Evolutionary conservation across 2,888 invertebrate genomes (phyloP).

Genomic region (Notocelia uddmanniana): DNA sequence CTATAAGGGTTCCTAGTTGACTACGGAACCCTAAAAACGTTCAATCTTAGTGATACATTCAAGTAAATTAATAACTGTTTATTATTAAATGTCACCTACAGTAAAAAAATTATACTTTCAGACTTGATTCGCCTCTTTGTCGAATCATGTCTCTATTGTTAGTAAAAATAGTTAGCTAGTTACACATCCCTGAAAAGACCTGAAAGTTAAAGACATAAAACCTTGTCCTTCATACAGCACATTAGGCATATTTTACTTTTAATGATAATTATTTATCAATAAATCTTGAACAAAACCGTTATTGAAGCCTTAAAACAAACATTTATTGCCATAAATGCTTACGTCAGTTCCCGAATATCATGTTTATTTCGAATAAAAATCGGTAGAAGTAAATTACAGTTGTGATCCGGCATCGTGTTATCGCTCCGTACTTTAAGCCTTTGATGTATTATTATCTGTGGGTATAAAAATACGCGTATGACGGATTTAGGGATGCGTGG

Average conservation of each 20-base stretch:
- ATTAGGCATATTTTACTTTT: neutral
- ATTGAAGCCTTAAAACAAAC: constrained; percentile 26
- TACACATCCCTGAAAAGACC: neutral
- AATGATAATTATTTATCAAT: neutral
- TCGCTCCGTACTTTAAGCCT: constrained; percentile 43
- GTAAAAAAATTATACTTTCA: neutral
- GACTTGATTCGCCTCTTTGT: neutral
- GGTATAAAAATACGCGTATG: constrained; percentile 45
- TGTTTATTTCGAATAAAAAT: constrained; percentile 45
- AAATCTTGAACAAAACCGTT: constrained; percentile 18
- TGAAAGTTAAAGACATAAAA: neutral
- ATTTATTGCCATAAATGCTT: constrained; percentile 28
- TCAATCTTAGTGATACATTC: too few species aligned
- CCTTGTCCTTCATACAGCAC: neutral
- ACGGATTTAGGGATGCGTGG: constrained; percentile 37
- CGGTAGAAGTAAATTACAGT: constrained; percentile 39
- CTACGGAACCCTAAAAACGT: too few species aligned
- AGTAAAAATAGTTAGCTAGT: neutral
- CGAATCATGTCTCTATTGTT: neutral
- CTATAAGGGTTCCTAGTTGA: too few species aligned
- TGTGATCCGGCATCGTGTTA: constrained; percentile 36
- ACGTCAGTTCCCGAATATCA: constrained; percentile 34
- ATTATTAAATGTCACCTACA: too few species aligned
- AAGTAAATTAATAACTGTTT: too few species aligned
- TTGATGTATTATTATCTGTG: constrained; percentile 46